Evolutionary conservation across 1,140 invertebrate genomes (phyloP), one percentile per base, ranked within the genome.

Genomic region (Musca domestica): DNA sequence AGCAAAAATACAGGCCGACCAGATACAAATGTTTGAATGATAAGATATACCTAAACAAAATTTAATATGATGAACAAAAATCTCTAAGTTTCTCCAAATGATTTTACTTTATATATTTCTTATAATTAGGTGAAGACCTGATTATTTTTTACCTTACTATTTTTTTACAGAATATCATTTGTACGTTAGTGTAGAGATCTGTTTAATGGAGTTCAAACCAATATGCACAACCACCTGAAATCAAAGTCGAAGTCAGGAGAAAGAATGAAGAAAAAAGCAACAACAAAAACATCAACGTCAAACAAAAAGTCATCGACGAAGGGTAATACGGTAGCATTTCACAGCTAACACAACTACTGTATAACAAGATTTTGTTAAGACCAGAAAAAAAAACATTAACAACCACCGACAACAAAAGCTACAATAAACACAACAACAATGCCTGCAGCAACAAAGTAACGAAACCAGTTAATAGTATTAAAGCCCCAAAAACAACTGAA

Each of bases 311-410:
- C 27, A 61, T 19, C n/a, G 27, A 30, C 19, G 27, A 61, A 61
- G 56, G 56, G 56, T 61, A 61, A 61, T 61, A 61, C 56, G 30
- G 56, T 61, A 61, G 56, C 56, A 61, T 61, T 61, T 61, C 56
- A 61, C 56, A 61, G 34, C 56, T 61, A 61, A 61, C 56, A 61
- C 56, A 61, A 61, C 56, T 61, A 61, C 56, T 61, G 56, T 61
- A 34, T 61, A 61, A 61, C 56, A 61, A 61, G 56, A 61, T 61
- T 41, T 61, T 20, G 56, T 34, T 65, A 65, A 65, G 41, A 65
- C 23, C 64, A 17, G 22, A 17, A 48, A 48, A 48, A 48, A 23
- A 52, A 64, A 46, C 34, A 64, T 20, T 34, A 46, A 64, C 20
- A 64, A 61, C 15, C 15, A 27, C 23, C 14, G 22, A 61, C 22